phyloP scores from a whole-genome alignment of 2,797 vertebrate genomes.

The Pagetopsis macropterus region DNA sequence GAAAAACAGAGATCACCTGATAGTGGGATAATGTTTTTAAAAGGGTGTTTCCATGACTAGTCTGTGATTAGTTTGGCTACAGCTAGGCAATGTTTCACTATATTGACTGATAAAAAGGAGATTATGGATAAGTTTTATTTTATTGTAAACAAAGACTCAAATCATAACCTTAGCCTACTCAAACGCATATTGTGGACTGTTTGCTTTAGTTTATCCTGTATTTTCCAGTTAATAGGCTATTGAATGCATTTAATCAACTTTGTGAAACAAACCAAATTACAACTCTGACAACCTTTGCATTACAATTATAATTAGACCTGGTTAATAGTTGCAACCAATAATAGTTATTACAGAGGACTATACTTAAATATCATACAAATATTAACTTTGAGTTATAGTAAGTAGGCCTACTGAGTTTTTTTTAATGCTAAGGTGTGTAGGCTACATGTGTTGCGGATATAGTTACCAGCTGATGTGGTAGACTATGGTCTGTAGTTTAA shows the following conservation, averaged over 20 bases:
- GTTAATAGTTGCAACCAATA: neutral
- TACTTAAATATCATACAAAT: no score
- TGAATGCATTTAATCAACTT: neutral
- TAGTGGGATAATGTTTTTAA: slow-evolving; percentile 40
- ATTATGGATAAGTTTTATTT: neutral
- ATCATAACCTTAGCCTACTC: neutral
- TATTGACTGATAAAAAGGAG: neutral
- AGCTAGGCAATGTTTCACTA: slow-evolving; percentile 33
- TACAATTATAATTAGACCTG: neutral
- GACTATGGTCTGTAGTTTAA: no score
- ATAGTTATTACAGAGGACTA: neutral
- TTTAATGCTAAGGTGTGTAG: no score
- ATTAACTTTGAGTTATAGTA: no score
- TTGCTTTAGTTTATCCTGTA: neutral
- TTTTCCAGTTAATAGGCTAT: neutral
- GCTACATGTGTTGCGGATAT: no score
- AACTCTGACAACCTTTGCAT: neutral
- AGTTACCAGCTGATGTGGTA: no score
- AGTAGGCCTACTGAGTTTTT: no score
- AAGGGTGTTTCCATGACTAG: slow-evolving; percentile 24
- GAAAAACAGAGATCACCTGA: slow-evolving; percentile 49
- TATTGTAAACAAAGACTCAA: slow-evolving; percentile 1
- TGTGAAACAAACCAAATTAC: neutral
- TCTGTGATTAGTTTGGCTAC: slow-evolving; percentile 14
- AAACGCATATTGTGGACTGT: neutral